Evolutionary conservation across 2,888 invertebrate species (phyloP).

Genomic region (Pediacus dermestoides): DNA sequence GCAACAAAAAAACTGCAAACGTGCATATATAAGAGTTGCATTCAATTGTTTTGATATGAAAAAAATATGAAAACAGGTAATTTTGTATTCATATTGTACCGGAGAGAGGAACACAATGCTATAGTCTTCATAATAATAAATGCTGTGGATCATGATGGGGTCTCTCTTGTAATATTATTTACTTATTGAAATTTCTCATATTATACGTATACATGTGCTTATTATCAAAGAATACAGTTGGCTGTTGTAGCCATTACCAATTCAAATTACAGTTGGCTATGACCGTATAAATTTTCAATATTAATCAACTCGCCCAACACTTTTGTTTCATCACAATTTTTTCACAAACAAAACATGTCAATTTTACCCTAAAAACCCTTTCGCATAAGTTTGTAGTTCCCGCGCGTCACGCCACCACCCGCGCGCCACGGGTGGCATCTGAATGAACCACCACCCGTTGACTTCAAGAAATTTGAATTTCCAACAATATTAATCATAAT

Average conservation of each 20-base stretch:
- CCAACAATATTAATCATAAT: conserved; percentile 49
- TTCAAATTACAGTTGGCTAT: conserved; percentile 14
- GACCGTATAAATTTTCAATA: neutral
- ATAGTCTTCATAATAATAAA: conserved; percentile 40
- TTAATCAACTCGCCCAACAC: too few species aligned
- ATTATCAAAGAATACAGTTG: conserved; percentile 22
- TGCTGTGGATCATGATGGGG: too few species aligned
- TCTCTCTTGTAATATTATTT: conserved; percentile 32
- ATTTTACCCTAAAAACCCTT: conserved; percentile 1
- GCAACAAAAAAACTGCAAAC: conserved; percentile 26
- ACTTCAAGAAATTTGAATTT: conserved; percentile 46
- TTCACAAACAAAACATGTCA: conserved; percentile 16
- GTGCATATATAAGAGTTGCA: conserved; percentile 41
- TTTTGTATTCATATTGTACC: conserved; percentile 48
- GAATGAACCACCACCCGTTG: conserved; percentile 44
- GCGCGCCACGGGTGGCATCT: conserved; percentile 38
- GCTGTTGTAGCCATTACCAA: conserved; percentile 13
- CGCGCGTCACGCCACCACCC: conserved; percentile 27
- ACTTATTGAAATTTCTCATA: conserved; percentile 36
- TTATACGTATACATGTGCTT: conserved; percentile 23
- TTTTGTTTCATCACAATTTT: conserved; percentile 13
- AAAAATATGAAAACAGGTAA: conserved; percentile 46
- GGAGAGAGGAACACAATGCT: conserved; percentile 36
- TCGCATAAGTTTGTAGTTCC: conserved; percentile 34
- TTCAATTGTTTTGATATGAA: conserved; percentile 46